Percentiles rank a stretch among this genome's conserved stretches.
Conservation (phyloP, 2,888 invertebrate species). For the Graphium colonna region DNA sequence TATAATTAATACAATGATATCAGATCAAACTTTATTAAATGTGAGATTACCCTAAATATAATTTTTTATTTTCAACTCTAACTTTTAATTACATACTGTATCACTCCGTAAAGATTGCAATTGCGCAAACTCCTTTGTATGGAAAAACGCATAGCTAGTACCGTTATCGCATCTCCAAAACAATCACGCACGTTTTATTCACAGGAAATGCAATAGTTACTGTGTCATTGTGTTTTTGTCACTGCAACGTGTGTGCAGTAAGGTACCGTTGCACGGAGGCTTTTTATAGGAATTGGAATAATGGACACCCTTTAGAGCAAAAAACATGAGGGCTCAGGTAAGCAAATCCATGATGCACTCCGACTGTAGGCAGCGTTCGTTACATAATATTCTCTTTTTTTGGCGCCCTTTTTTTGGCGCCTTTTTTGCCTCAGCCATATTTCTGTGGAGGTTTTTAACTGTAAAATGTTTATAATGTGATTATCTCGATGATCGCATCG, state of each 20-base stretch:
- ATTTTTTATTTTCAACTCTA: too few species aligned
- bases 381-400: slow-evolving; percentile 53
- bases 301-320: slow-evolving; percentile 69
- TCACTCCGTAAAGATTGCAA: neutral
- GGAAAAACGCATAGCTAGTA: slow-evolving; percentile 15
- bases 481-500: slow-evolving; percentile 9
- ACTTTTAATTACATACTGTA: too few species aligned
- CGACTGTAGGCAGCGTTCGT: slow-evolving; percentile 57
- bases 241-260: slow-evolving; percentile 68
- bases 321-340: slow-evolving; percentile 67
- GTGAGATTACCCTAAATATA: too few species aligned
- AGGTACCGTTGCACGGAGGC: slow-evolving; percentile 57
- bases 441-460: slow-evolving; percentile 52
- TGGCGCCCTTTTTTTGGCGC: too few species aligned
- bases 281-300: slow-evolving; percentile 55
- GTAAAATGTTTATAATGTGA: slow-evolving; percentile 40
- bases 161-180: slow-evolving; percentile 33
- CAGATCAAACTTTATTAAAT: too few species aligned
- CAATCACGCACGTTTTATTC: slow-evolving; percentile 49
- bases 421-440: slow-evolving; percentile 50
- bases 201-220: slow-evolving; percentile 68
- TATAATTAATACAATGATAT: too few species aligned
- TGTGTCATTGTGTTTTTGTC: slow-evolving; percentile 68
- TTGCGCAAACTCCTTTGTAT: slow-evolving; percentile 18
- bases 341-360: slow-evolving; percentile 66